Evolutionary conservation across 1,140 invertebrate species (phyloP), one percentile per base, ranked within the genome.

Genomic region (Monomorium pharaonis): DNA sequence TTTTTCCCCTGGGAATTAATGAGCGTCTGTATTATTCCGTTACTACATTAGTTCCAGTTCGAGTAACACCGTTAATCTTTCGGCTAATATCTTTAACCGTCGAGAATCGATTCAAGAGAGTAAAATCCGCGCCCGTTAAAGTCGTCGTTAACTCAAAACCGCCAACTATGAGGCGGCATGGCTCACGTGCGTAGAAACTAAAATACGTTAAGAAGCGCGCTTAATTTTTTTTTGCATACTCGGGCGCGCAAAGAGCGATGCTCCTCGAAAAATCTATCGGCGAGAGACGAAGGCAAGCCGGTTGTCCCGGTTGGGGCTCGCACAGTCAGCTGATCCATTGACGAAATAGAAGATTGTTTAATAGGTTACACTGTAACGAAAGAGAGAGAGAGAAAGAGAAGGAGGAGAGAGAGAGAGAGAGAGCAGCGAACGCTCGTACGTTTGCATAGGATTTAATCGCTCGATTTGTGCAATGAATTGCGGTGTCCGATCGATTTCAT

Each of bases 401-500:
- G n/a, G n/a, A n/a, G n/a, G n/a, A n/a, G n/a, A n/a, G n/a, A n/a
- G n/a, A n/a, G n/a, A n/a, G n/a, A n/a, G n/a, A n/a, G n/a, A 54
- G 10, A n/a, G 6, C 14, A 10, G 18, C 30, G 1, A 21, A 30
- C 27, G 14, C n/a, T 18, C 27, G 47, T 51, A 72, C 27, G 18
- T 30, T 14, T 54, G 49, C 30, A 51, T 21, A n/a, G 70, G 27
- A 74, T 16, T 16, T 37, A 21, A n/a, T n/a, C 3, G 27, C 5
- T 54, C 49, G 18, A 74, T 74, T 54, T 54, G 21, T 18, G 33
- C 37, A 37, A 42, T 42, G 5, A 65, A 42, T 42, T 33, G 5
- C 49, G 30, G 70, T 21, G 49, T 30, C 27, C 49, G 47, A 74
- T 74, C 70, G 70, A 74, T 74, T 74, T 74, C 70, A 74, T 33